phyloP scores from a whole-genome alignment of 1,140 invertebrate species.

The Drosophila pachea region DNA sequence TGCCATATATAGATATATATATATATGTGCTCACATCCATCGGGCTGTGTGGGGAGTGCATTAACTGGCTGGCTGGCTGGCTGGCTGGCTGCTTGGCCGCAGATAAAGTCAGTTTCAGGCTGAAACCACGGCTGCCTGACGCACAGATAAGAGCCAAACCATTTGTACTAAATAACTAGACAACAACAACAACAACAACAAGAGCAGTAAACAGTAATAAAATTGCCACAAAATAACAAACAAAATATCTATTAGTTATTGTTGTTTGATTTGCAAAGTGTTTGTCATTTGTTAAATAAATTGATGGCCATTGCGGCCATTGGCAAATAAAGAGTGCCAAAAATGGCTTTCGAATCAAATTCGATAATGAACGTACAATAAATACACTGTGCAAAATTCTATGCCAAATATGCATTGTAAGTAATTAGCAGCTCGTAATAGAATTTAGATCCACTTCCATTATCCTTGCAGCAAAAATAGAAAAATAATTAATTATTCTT shows the following conservation, averaged over 20 bases:
- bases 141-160: constrained; percentile 56
- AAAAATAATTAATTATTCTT: too few relatives aligned
- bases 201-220: constrained; percentile 11
- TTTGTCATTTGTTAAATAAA: constrained; percentile 76
- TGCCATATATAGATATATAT: constrained; percentile 23
- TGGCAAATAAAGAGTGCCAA: constrained; percentile 55
- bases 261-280: constrained; percentile 74
- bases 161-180: constrained; percentile 70
- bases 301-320: constrained; percentile 68
- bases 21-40: constrained; percentile 24
- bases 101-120: constrained; percentile 34
- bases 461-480: too few relatives aligned
- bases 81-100: constrained; percentile 27
- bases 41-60: constrained; percentile 49
- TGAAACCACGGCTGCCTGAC: constrained; percentile 30
- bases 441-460: too few relatives aligned
- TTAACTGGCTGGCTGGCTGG: constrained; percentile 40
- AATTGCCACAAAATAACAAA: constrained; percentile 50
- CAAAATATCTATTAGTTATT: constrained; percentile 72
- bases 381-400: constrained; percentile 6
- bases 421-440: too few relatives aligned
- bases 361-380: constrained; percentile 12
- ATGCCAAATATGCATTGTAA: too few relatives aligned
- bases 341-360: constrained; percentile 15
- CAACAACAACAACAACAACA: constrained; percentile 20